Base-by-base conservation (phyloP, 2,113 vertebrate species). In the Cyprinus carpio region DNA sequence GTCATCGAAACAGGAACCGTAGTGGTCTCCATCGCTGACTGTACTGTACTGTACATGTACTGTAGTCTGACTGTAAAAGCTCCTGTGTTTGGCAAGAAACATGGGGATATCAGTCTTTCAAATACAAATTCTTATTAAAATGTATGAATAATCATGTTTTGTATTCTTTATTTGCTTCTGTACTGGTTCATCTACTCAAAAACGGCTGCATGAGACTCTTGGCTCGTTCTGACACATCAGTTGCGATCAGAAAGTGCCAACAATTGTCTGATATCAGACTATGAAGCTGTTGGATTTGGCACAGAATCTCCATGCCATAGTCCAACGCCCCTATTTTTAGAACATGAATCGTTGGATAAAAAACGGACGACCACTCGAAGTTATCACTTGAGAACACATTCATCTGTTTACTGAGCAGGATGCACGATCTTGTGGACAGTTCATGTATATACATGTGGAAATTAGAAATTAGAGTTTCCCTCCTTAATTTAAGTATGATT, bases 321-420 rank as follows among this genome's bases (percentile, higher is more conserved):
- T 27, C 72, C 43, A n/a, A 75, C 43, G 1, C 77, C 74, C 83
- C 56, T 25, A 27, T 79, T 69, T 79, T n/a, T 58, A 25, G 64
- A 56, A 40, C 43, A 56, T n/a, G 11, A 10, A 51, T 51, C 16
- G 7, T 18, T 31, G 37, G 75, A 72, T 58, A 25, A 85, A 79
- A 49, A 34, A 71, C 1, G 23, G 31, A 16, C 18, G n/a, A 31
- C 27, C 6, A 25, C 34, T 40, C n/a, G 5, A 27, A 43, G 64
- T 80, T 85, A 85, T 85, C 75, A 85, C 75, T 54, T 6, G 12
- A 37, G 10, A 46, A 77, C 81, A 83, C 25, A 78, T 40, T 29
- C 3, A 54, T 54, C 46, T 29, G 46, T 76, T 51, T 13, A 51
- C 25, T 20, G 11, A 23, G 77, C 12, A 62, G 31, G 20, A 79